Evolutionary conservation across 2,888 invertebrate genomes (phyloP), one percentile per base, ranked within the genome.

Genomic region (Tipula confusa): DNA sequence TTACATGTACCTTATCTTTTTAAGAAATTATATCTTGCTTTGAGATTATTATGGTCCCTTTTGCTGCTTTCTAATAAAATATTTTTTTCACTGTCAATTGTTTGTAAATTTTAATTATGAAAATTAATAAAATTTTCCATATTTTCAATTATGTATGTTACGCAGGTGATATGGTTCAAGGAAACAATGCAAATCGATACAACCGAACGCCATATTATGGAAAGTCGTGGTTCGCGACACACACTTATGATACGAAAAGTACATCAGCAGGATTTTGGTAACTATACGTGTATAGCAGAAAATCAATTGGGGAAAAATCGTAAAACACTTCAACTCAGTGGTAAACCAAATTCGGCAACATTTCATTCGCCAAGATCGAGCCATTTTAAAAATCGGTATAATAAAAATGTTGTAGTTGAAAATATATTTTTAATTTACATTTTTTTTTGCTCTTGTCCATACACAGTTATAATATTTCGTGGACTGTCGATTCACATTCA

Each of bases 221-320:
- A 93, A 88, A 92, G 92, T 84, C 91, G 93, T 85, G 93, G 93
- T 84, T 92, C 93, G 86, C 89, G 93, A 86, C 93, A 93, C 88
- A 93, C 93, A 29, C 91, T 93, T 86, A 92, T 93, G 88, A 92
- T 93, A 87, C 91, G 93, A 84, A 93, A 93, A 90, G 93, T 93
- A 86, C 92, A 93, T 88, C 90, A 91, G 85, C 91, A 92, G 86
- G 93, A 93, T 90, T 93, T 93, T 88, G 93, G 93, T 86, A 93
- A 93, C 90, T 93, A 93, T 89, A 93, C 93, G 86, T 93, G 93
- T 89, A 92, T 93, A 85, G 93, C 93, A 82, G 93, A 93, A 88
- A 93, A 93, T 90, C 91, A 92, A 87, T 90, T 93, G 86, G 93
- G 93, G 85, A 92, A 93, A 89, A 91, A 92, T 85, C 90, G 92